phyloP scores from a whole-genome alignment of 2,888 invertebrate species.

The Callyntrura sp. region DNA sequence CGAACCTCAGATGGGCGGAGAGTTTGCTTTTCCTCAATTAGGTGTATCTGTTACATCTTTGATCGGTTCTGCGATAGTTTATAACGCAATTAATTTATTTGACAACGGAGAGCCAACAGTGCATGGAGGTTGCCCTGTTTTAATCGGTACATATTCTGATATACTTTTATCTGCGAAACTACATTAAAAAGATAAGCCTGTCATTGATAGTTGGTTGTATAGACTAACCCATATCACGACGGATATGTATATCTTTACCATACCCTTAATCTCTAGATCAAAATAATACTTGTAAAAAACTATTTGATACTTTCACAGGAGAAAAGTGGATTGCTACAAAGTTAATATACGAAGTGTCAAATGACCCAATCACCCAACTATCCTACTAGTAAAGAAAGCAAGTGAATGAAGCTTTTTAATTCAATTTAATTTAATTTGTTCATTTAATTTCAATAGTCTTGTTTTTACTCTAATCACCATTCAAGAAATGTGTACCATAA shows the following conservation, averaged over 20 bases:
- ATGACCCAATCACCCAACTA: no score
- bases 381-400: not conserved
- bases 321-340: constrained; percentile 70
- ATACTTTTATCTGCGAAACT: no score
- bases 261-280: no score
- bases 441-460: no score
- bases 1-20: constrained; percentile 59
- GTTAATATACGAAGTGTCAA: constrained; percentile 28
- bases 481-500: no score
- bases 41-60: constrained; percentile 46
- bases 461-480: no score
- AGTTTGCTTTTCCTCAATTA: constrained; percentile 62
- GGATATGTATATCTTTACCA: no score
- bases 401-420: not conserved
- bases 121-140: constrained; percentile 70
- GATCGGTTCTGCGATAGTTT: constrained; percentile 59
- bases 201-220: no score
- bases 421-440: not conserved
- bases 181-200: no score
- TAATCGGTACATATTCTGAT: constrained; percentile 73
- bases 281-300: no score
- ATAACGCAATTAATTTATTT: not conserved
- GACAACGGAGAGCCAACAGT: constrained; percentile 22
- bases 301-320: no score
- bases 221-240: no score